Base-by-base conservation (phyloP, 2,888 invertebrate species). In the Myopa tessellatipennis region DNA sequence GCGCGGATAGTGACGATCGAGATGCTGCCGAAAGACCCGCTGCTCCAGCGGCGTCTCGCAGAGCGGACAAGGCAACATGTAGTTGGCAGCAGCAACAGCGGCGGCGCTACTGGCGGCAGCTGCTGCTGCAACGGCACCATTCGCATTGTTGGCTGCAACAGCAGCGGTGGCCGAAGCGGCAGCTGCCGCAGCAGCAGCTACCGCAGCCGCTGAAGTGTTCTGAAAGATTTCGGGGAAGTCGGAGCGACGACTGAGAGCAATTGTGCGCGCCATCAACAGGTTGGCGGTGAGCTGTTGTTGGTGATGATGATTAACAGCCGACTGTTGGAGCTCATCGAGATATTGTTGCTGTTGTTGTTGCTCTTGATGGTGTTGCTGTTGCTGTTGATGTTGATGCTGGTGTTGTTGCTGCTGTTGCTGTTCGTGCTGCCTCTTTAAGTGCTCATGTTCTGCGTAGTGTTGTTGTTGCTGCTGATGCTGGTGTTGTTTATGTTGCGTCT, bases 1-100 rank as follows among this genome's bases (percentile, higher is more conserved):
- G 85, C 95, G 92, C 80, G 95, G 95, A 91, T 95, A 95, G 90
- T 95, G 95, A 83, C 94, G 92, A 87, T 93, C 95, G 85, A 95
- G 92, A 90, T 95, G 95, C 74, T 92, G 92, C 79, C 95, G 92
- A 85, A 92, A 93, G 88, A 93, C 91, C 82, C 93, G 92, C 83
- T 91, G 91, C 80, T 89, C 89, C 88, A 94, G 90, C 81, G 91
- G 91, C 83, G 91, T 90, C 84, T 91, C 92, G 90, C 95, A 95
- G 86, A 95, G 91, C 82, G 95, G 95, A 87, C 95, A 95, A 88
- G 91, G 89, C 85, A 91, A 87, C 84, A 89, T 86, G 80, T 90
- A 90, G 83, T 87, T 88, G 81, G 82, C 85, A 80, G 81, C 82
- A 71, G 60, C 79, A 36, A 77, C 82, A 26, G 58, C 68, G 73